Percentiles rank a stretch among this genome's conserved stretches.
Evolutionary conservation across 2,888 invertebrate species (phyloP).

Genomic region (Folsomia manolachei): DNA sequence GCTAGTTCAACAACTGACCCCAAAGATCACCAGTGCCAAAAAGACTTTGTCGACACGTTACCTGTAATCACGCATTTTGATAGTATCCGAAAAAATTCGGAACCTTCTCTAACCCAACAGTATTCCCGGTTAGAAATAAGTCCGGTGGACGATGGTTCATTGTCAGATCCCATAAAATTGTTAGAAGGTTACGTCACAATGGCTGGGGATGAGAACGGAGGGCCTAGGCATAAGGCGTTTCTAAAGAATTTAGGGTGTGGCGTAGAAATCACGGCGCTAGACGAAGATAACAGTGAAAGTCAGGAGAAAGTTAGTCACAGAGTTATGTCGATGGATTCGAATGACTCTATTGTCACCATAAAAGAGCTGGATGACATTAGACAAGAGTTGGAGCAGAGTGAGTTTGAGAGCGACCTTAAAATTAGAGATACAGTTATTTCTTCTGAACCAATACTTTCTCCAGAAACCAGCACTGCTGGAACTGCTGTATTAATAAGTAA

Average conservation of each 20-base stretch:
- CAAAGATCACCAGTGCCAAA: too few species aligned
- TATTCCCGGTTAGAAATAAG: neutral
- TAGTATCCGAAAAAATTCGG: neutral
- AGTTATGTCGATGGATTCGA: constrained; percentile 18
- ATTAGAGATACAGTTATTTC: too few species aligned
- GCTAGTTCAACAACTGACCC: neutral
- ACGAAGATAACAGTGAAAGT: neutral
- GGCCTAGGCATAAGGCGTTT: neutral
- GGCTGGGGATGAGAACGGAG: neutral
- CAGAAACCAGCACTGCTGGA: neutral
- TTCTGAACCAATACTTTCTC: too few species aligned
- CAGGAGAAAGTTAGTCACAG: neutral
- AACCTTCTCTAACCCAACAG: neutral
- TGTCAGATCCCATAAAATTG: neutral
- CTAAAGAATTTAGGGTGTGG: constrained; percentile 10
- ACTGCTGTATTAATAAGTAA: neutral
- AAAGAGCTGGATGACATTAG: neutral
- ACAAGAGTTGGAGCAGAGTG: too few species aligned
- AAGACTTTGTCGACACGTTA: too few species aligned
- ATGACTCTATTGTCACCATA: constrained; percentile 9
- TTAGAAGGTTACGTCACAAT: constrained; percentile 11
- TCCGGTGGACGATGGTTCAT: constrained; percentile 6
- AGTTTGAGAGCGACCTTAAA: too few species aligned
- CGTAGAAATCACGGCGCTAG: constrained; percentile 10
- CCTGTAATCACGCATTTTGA: neutral